Evolutionary conservation across 2,888 invertebrate species (phyloP).

Genomic region (Carcina quercana): DNA sequence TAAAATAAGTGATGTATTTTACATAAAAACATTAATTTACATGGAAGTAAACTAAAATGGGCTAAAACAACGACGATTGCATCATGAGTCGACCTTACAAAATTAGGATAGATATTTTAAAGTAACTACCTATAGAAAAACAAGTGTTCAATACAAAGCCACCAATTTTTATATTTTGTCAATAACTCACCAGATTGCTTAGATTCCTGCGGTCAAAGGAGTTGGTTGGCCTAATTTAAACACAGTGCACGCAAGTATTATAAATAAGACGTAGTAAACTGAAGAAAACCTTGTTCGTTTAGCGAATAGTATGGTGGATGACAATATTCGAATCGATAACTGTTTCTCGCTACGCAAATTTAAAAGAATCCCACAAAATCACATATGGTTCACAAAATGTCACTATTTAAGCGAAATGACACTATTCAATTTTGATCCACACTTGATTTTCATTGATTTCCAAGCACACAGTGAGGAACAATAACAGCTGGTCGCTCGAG

Average conservation of each 20-base stretch:
- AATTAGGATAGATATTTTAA: no score
- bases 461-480: conserved; percentile 47
- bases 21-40: no score
- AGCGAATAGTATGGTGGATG: conserved; percentile 47
- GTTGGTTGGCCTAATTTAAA: conserved; percentile 40
- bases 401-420: conserved; percentile 45
- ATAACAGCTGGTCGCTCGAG: conserved; percentile 67
- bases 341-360: conserved; percentile 39
- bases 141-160: no score
- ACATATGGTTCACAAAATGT: conserved; percentile 46
- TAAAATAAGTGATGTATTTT: no score
- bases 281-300: conserved; percentile 45
- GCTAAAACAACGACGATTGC: no score
- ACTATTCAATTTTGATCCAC: conserved; percentile 68
- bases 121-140: no score
- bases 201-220: conserved; percentile 15
- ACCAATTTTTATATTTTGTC: no score
- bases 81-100: no score
- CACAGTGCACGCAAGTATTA: conserved; percentile 30
- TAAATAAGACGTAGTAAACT: conserved; percentile 56
- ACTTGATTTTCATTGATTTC: conserved; percentile 49
- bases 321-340: conserved; percentile 57
- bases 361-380: conserved; percentile 33
- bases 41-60: no score
- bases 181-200: conserved; percentile 6